Evolutionary conservation across 2,797 vertebrate species (phyloP).

Genomic region (Prionace glauca): DNA sequence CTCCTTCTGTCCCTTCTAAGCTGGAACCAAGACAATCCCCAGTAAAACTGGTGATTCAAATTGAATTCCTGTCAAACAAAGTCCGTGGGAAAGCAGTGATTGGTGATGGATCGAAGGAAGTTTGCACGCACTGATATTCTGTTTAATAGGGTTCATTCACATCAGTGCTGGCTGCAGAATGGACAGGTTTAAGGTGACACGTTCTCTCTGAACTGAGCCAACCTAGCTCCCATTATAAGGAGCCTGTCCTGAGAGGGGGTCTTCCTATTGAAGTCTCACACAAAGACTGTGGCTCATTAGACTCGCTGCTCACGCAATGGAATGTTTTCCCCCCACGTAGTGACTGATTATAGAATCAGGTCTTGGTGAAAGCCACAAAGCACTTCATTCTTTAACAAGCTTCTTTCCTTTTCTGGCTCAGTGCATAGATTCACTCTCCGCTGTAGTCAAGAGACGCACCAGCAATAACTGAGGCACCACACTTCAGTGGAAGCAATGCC

Average conservation of each 20-base stretch:
- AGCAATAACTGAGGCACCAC: not conserved
- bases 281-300: not conserved
- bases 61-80: not conserved
- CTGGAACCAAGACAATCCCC: not conserved
- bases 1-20: not conserved
- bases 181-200: not conserved
- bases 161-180: not conserved
- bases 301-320: not conserved
- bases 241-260: not conserved
- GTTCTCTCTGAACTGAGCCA: not conserved
- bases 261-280: not conserved
- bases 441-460: not conserved
- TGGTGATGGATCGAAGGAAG: not conserved
- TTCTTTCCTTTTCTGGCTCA: not conserved
- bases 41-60: not conserved
- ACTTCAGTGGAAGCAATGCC: not conserved
- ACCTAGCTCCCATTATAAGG: not conserved
- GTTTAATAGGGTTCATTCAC: not conserved
- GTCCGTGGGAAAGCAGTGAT: not conserved
- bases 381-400: not conserved
- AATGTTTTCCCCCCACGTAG: not conserved
- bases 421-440: not conserved
- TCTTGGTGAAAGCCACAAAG: not conserved
- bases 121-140: not conserved
- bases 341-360: not conserved